Evolutionary conservation across 2,888 invertebrate species (phyloP).

Genomic region (Microchrysa polita): DNA sequence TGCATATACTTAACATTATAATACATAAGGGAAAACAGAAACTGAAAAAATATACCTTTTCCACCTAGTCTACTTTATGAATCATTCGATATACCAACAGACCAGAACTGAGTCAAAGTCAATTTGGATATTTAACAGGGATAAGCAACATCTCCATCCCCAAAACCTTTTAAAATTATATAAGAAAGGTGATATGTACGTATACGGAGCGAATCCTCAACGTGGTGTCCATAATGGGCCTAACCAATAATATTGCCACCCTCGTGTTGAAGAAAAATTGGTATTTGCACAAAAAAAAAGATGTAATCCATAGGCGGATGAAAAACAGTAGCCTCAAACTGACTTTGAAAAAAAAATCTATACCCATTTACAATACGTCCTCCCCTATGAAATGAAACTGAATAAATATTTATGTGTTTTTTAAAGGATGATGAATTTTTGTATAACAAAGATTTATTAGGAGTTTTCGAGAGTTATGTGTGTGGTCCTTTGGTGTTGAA

Average conservation of each 20-base stretch:
- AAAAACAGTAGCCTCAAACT: not conserved
- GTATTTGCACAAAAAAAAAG: not conserved
- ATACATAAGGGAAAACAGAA: not conserved
- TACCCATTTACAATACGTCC: not conserved
- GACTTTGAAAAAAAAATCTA: not conserved
- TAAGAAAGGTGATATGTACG: not conserved
- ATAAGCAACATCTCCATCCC: constrained; percentile 2
- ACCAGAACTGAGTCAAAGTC: not conserved
- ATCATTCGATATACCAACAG: not conserved
- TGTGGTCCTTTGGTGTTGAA: constrained; percentile 13
- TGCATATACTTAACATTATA: too few species aligned
- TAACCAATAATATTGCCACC: too few species aligned
- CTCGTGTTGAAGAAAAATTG: not conserved
- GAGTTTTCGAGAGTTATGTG: constrained; percentile 20
- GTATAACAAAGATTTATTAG: constrained; percentile 38
- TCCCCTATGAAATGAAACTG: not conserved
- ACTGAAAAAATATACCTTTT: not conserved
- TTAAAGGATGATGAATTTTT: constrained; percentile 37
- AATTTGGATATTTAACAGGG: constrained; percentile 2
- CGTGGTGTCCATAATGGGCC: too few species aligned
- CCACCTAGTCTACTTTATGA: not conserved
- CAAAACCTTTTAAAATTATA: not conserved
- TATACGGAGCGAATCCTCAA: too few species aligned
- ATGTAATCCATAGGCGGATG: not conserved
- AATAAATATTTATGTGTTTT: constrained; percentile 34